phyloP scores from a whole-genome alignment of 2,797 vertebrate genomes.

The Alectoris magna region DNA sequence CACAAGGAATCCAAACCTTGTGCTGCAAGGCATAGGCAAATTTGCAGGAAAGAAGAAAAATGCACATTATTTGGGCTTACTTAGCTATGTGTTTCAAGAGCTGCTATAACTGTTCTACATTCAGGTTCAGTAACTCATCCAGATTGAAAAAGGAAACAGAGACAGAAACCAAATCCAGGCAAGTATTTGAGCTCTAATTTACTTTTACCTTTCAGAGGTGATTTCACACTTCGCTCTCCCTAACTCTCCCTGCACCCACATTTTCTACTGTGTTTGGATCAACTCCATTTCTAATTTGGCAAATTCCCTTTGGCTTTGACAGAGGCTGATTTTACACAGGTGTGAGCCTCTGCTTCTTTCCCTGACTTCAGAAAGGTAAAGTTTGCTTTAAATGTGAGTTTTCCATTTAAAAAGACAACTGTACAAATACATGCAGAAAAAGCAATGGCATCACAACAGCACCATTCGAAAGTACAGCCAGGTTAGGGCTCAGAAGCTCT shows the following conservation, averaged over 20 bases:
- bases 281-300: constrained; percentile 32
- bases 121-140: neutral
- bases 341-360: neutral
- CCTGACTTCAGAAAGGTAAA: neutral
- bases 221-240: neutral
- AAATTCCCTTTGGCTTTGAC: constrained; percentile 44
- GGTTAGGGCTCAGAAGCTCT: neutral
- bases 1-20: constrained; percentile 11
- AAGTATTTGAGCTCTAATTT: neutral
- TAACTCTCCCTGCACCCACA: neutral
- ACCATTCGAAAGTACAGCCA: neutral
- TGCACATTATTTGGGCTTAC: neutral
- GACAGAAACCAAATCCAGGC: neutral
- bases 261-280: neutral
- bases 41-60: neutral
- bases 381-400: neutral
- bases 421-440: neutral
- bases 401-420: neutral
- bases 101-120: neutral
- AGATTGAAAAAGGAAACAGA: neutral
- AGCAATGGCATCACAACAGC: neutral
- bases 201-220: neutral
- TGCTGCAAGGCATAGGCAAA: neutral
- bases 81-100: neutral
- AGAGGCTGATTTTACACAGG: neutral